phyloP scores from a whole-genome alignment of 1,140 invertebrate genomes.

The Drosophila micromelanica region DNA sequence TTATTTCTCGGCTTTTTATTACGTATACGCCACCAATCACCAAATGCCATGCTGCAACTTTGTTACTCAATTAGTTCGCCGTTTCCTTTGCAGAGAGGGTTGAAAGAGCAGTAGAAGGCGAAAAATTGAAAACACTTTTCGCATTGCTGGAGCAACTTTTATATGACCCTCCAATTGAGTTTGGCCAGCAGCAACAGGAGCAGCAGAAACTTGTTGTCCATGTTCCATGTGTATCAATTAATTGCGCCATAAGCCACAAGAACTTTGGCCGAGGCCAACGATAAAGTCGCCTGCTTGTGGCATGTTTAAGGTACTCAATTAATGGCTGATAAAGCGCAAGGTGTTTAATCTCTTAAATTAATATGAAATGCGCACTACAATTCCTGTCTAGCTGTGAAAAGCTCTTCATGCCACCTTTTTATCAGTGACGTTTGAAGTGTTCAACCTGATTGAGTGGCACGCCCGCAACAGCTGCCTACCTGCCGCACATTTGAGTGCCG shows the following conservation, averaged over 20 bases:
- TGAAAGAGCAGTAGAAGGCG: background rate
- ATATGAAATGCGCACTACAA: conserved; percentile 25
- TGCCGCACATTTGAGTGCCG: conserved; percentile 24
- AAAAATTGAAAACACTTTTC: conserved; percentile 77
- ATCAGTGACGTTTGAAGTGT: conserved; percentile 37
- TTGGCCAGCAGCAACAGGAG: conserved; percentile 38
- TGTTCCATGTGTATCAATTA: conserved; percentile 78
- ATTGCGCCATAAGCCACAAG: conserved; percentile 72
- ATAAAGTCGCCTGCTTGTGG: background rate
- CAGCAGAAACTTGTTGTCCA: conserved; percentile 63
- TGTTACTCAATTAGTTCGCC: conserved; percentile 82
- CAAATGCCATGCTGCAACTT: conserved; percentile 76
- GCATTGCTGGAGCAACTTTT: conserved; percentile 57
- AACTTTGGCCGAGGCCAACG: conserved; percentile 46
- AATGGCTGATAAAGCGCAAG: conserved; percentile 24
- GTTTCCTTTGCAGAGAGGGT: conserved; percentile 44
- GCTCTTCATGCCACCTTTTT: conserved; percentile 31
- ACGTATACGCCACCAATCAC: conserved; percentile 79
- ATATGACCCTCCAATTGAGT: conserved; percentile 71
- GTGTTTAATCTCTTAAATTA: conserved; percentile 46
- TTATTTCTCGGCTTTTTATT: conserved; percentile 75
- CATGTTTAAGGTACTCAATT: conserved; percentile 23
- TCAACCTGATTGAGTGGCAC: conserved; percentile 39
- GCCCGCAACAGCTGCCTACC: conserved; percentile 1
- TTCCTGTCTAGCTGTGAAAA: conserved; percentile 16